Evolutionary conservation across 2,113 vertebrate genomes (phyloP), one percentile per base, ranked within the genome.

Genomic region (Pterocles orientalis): DNA sequence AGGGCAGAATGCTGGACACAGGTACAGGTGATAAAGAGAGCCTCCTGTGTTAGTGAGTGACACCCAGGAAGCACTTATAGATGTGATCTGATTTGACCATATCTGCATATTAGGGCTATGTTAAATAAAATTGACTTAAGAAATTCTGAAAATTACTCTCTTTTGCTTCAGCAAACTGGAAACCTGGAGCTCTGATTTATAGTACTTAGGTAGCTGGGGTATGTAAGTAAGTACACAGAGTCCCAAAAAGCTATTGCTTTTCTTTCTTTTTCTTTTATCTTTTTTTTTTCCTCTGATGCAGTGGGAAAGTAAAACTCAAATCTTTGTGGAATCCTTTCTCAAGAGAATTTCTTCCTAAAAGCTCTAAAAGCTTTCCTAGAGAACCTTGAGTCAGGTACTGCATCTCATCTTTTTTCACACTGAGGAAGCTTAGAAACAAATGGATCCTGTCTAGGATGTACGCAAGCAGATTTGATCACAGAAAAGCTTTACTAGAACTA

Each of bases 401-500:
- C 33, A 45, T 84, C 81, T 86, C 68, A 88, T 95, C 70, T 69
- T 39, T 77, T 94, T 94, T 92, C 75, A 82, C 21, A 17, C 75
- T 16, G 50, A 69, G 68, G 45, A 70, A 90, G 91, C 79, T 88
- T 88, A 93, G 47, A 71, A 83, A 18, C 62, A 88, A 65, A 70
- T 70, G 68, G 76, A 81, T 88, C 39, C 60, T 93, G 41, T 77
- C 82, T 81, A 76, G 62, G 54, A 24, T 62, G 39, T 1, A 83
- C 60, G 4, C n/a, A 80, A 73, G 9, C 50, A 90, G 76, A 83
- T 93, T 66, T 21, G 18, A 77, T 88, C 92, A 92, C 64, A 50
- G 76, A 43, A 92, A 86, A 95, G 76, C 82, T 94, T 92, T 72
- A n/a, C 79, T 58, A 81, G 82, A 90, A 70, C 79, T 86, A 33